phyloP scores from a whole-genome alignment of 2,888 invertebrate genomes.

The Folsomia candida region DNA sequence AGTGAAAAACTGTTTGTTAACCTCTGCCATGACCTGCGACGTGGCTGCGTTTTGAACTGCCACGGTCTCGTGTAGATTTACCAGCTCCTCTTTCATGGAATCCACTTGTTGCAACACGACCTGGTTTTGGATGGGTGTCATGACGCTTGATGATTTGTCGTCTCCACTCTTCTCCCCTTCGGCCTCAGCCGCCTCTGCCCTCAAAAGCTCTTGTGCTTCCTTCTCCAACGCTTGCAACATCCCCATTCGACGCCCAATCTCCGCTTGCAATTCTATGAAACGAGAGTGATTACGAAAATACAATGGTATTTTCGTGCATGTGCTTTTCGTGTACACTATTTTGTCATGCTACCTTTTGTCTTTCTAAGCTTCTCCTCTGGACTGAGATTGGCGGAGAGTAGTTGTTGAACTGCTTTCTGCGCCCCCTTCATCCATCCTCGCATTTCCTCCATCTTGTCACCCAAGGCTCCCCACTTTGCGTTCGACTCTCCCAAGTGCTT shows the following conservation, averaged over 20 bases:
- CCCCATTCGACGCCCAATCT: constrained; percentile 73
- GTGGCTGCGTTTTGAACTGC: constrained; percentile 67
- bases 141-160: constrained; percentile 57
- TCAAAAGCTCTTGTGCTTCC: constrained; percentile 71
- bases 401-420: constrained; percentile 69
- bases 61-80: constrained; percentile 71
- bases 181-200: constrained; percentile 55
- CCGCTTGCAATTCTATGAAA: constrained; percentile 68
- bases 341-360: constrained; percentile 58
- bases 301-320: background rate
- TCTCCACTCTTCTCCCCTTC: too few relatives aligned
- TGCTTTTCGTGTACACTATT: background rate
- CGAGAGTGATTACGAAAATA: too few relatives aligned
- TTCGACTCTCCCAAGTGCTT: constrained; percentile 77
- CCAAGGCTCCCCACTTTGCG: constrained; percentile 76
- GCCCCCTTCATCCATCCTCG: constrained; percentile 79
- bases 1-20: too few relatives aligned
- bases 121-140: constrained; percentile 62
- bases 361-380: constrained; percentile 79
- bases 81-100: constrained; percentile 71
- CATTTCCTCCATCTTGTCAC: constrained; percentile 70
- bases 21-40: constrained; percentile 31
- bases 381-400: constrained; percentile 72
- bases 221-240: constrained; percentile 70
- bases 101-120: constrained; percentile 63